Percentiles rank a stretch among this genome's conserved stretches.
phyloP scores from a whole-genome alignment of 23 tunicate species.

The Ciona savignyi region DNA sequence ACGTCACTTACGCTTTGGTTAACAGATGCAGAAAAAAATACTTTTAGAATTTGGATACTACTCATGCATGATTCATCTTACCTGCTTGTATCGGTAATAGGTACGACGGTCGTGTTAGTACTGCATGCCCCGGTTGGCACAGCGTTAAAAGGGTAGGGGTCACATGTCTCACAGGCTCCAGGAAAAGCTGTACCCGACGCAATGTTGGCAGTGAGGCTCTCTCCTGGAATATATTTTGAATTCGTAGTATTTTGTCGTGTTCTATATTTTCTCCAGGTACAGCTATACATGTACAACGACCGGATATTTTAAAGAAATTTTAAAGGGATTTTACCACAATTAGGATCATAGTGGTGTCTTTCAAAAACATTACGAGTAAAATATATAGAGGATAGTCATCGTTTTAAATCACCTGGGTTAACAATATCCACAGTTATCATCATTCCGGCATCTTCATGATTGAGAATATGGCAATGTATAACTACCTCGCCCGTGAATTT shows the following conservation, averaged over 20 bases:
- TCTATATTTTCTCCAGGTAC: no score
- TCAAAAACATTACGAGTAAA: no score
- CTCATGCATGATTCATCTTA: no score
- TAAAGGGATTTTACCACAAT: no score
- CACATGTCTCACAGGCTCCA: slow-evolving; percentile 22
- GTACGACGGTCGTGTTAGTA: neutral
- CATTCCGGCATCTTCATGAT: slow-evolving; percentile 49
- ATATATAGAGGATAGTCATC: no score
- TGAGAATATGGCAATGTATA: slow-evolving; percentile 39
- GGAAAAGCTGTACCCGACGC: slow-evolving; percentile 19
- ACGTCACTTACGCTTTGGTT: no score
- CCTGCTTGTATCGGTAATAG: no score
- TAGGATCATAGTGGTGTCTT: neutral
- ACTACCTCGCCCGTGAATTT: slow-evolving; percentile 35
- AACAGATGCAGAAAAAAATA: no score
- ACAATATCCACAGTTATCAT: slow-evolving; percentile 42
- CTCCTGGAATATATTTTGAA: slow-evolving; percentile 13
- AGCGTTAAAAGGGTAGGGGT: slow-evolving; percentile 18
- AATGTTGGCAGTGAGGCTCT: slow-evolving; percentile 1
- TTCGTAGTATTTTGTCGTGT: neutral
- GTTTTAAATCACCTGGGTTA: no score
- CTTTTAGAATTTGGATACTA: no score
- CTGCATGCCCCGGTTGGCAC: neutral
- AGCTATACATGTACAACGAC: no score
- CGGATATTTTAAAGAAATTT: no score